Base-by-base conservation (phyloP, 1,140 invertebrate genomes). In the Chelonus insularis region DNA sequence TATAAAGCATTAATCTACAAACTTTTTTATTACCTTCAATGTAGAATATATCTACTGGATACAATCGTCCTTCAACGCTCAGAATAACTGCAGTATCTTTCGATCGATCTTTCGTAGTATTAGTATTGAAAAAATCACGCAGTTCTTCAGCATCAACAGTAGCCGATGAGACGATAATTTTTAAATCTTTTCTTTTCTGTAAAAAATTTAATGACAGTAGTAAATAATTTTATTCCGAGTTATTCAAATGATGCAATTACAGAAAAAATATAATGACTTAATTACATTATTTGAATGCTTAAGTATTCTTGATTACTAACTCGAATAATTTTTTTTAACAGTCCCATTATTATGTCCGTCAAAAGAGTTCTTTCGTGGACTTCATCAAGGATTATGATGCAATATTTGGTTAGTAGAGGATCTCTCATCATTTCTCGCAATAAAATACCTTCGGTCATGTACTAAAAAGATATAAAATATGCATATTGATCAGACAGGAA, bases 381-480 rank as follows among this genome's bases (percentile, higher is more conserved):
- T 85, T 99, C 97, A 76, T 99, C 97, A 9, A 99, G 78, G 70
- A 99, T 92, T 8, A 99, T 88, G 1, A 94, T 91, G 36, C 88
- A 90, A 75, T 98, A 99, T 63, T 90, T 88, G 64, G 89, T 89
- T 1, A 99, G 82, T 11, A 99, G 78, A 0, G 97, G 97, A 82
- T 98, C 96, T 1, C 86, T 86, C 85, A 99, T 95, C 86, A 99
- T 94, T 84, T 99, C 96, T 36, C 94, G 81, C 4, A 99, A 82
- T 7, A 99, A 77, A 66, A 98, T 92, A 2, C 96, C 97, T 83
- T 98, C 96, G 0, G 97, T 99, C 86, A 99, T 89, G 72, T 92
- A 98, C 89, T 94, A 75, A 29, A 86, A 85, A 57, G 66, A 68
- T 69, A 70, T 48, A 60, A 45, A 57, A 48, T 52, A 18, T 32